Evolutionary conservation across 2,888 invertebrate species (phyloP), one percentile per base, ranked within the genome.

Genomic region (Petrolisthes manimaculis): DNA sequence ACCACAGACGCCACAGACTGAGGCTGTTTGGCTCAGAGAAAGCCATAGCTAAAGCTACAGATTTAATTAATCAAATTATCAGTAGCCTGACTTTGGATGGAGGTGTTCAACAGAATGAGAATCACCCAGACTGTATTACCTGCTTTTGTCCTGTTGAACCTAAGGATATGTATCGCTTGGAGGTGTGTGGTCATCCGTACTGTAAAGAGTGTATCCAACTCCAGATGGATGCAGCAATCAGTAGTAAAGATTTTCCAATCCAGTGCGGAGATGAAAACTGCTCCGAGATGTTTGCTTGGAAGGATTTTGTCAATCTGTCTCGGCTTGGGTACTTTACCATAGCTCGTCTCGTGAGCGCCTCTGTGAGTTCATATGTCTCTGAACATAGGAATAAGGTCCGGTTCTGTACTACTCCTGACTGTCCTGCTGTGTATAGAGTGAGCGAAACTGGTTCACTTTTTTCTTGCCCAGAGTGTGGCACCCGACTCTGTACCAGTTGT

Each of bases 251-350:
- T 8, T 85, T 85, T 53, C 85, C 85, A 2, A 69, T 85, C 21
- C 24, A 69, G 69, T 85, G 85, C 54, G 85, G 53, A 67, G 24
- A 85, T 6, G 85, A 85, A 51, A 61, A 51, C 51, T 85, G 85
- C 24, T 14, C 54, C 12, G 61, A 14, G 53, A 14, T 53, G 6
- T 69, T 85, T 21, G 79, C 54, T 2, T 85, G 85, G 85, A 61
- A 79, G 69, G 85, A 85, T 24, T 85, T 85, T 79, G 69, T 85
- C 67, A 85, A 85, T 67, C 79, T 79, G 14, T 85, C 85, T 14
- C 85, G 85, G 12, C 12, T 53, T 21, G 85, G 85, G 21, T 69
- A 54, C 14, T 21, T 79, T 5, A 54, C 85, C 54, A 6, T 85
- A 14, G 54, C 79, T 6, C 61, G n/a, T 12, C 71, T 85, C n/a